These are phyloP conservation scores for Sinopyrophorus schimmeli DNA, from an alignment of 2,888 invertebrate genomes.

Conservation along the genomic window DNA sequence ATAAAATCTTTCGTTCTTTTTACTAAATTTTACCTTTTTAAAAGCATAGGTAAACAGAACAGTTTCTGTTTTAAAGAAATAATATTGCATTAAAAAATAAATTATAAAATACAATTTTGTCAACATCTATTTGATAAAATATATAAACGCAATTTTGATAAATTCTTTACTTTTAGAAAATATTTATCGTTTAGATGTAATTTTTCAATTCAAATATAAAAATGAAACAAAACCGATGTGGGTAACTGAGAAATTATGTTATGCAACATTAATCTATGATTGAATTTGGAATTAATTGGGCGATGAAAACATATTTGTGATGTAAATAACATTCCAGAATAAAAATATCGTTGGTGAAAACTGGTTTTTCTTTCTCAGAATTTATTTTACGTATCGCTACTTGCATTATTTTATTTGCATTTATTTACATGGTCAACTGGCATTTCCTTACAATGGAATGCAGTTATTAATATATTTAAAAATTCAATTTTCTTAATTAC, in stretches of 20 bases:
- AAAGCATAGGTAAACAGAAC: no score
- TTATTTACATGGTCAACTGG: constrained; percentile 24
- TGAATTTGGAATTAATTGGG: constrained; percentile 10
- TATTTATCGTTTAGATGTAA: no score
- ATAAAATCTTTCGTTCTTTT: no score
- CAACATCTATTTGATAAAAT: no score
- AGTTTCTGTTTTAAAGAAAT: no score
- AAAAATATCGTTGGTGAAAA: constrained; percentile 21
- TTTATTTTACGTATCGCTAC: constrained; percentile 23
- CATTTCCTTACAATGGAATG: constrained; percentile 16
- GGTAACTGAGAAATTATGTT: not conserved
- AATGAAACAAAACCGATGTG: not conserved
- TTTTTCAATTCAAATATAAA: no score
- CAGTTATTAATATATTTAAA: constrained; percentile 16
- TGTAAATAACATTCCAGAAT: constrained; percentile 24
- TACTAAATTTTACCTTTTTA: no score
- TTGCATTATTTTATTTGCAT: constrained; percentile 25
- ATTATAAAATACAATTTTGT: no score
- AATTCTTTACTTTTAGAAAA: no score
- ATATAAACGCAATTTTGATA: no score
- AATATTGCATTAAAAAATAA: no score
- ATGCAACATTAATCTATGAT: not conserved
- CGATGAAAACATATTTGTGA: constrained; percentile 12
- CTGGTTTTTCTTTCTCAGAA: constrained; percentile 24
- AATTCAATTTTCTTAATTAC: no score